Base-by-base conservation (phyloP, 1,140 invertebrate species). In the Solen grandis region DNA sequence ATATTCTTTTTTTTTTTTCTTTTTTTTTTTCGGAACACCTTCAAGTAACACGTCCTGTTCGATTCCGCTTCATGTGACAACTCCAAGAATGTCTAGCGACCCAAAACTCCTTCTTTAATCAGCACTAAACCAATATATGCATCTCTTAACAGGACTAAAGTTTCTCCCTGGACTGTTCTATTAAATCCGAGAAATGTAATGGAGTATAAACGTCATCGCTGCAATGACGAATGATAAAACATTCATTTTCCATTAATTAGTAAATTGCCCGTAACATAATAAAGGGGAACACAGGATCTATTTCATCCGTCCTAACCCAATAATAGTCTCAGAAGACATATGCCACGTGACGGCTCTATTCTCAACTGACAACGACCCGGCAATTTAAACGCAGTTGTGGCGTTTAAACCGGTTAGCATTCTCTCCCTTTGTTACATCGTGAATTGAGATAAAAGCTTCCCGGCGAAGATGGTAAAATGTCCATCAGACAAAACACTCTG, bases 241-340 rank as follows among this genome's bases (percentile, higher is more conserved):
- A 79, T 79, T 70, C 76, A 70, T 79, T 79, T 79, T 79, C 76
- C 76, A 79, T 79, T 79, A 79, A 79, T 79, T 79, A 79, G 76
- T 31, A 79, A 79, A 79, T 79, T 79, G 76, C 76, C 65, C 52
- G 60, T 76, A 76, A 76, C 74, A 76, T 76, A 66, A 76, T 76
- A 76, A 66, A 76, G 66, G 66, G 65, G 62, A 52, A 36, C 36
- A 55, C 13, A 52, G 62, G 65, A 76, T 76, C 74, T 76, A 66
- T 76, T 76, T 66, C 74, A 76, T 76, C 74, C 36, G 50, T 27
- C 52, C 62, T 76, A 63, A 76, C 57, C 66, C 57, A 76, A 76
- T 76, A 46, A 76, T 25, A 29, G 74, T 66, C 74, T 76, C 74
- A 19, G 8, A 76, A 76, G 74, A 76, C 74, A 66, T 76, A 63